Base-by-base conservation (phyloP, 2,888 invertebrate genomes). In the Caenorhabditis sulstoni region DNA sequence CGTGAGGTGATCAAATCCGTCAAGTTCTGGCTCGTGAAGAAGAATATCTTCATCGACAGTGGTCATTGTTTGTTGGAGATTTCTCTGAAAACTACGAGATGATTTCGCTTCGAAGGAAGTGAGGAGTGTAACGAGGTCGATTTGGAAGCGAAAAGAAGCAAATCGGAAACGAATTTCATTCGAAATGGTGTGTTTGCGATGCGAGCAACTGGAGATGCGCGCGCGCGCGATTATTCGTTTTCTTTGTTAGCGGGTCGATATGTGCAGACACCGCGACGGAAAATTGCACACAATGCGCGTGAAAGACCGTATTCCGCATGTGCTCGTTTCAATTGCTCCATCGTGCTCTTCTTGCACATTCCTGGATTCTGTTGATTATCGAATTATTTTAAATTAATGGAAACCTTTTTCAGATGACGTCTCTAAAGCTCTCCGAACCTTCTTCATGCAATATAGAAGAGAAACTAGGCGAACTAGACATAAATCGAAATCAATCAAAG, bases 11-110 rank as follows among this genome's bases (percentile, higher is more conserved):
- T 77, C 77, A 22, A 53, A 65, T n/a, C 49, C 65, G 0, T 41
- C 35, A 14, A 16, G 39, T 29, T 55, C 66, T 0, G 70, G 37
- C 11, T 73, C 70, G 47, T 49, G 29, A 18, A 77, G 70, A 3
- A 77, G 50, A 52, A 77, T 39, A 44, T 77, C 77, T 55, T 77
- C 77, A 14, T 77, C 77, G 35, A 77, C 55, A 20, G 49, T 61
- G 5, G 70, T 55, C 70, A 77, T 77, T 39, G 50, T 5, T 45
- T 49, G 41, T 16, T 37, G 35, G 16, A 37, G 41, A 11, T n/a
- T 50, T 44, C 37, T 52, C 50, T 39, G 23, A 41, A 64, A 61
- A 45, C 4, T 3, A 45, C 1, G n/a, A 41, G 44, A n/a, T 49
- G 20, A 37, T 39, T 16, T 7, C 29, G 29, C 7, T 29, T 7